A percentile compares a stretch with the other conserved stretches of the same genome.
Conservation (phyloP, 2,113 vertebrate genomes). For the Myxocyprinus asiaticus region DNA sequence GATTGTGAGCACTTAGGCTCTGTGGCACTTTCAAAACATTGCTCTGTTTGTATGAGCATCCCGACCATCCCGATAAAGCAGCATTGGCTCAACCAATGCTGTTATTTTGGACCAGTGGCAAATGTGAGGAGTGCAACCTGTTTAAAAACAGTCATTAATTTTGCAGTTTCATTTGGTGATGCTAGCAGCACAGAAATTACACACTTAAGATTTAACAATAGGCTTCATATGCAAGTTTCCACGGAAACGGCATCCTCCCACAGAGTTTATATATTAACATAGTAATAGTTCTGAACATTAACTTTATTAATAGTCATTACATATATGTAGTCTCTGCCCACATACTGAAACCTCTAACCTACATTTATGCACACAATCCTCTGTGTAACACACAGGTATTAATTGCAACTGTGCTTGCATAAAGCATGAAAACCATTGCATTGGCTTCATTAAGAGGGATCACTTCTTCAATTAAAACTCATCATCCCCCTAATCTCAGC, state of each 20-base stretch:
- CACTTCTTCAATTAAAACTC: neutral
- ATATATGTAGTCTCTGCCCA: neutral
- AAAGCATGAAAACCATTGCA: neutral
- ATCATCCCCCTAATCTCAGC: neutral
- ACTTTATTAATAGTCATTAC: constrained; percentile 15
- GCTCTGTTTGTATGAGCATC: too few relatives aligned
- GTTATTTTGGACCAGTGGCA: too few relatives aligned
- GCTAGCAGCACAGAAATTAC: too few relatives aligned
- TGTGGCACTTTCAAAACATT: too few relatives aligned
- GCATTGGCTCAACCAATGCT: too few relatives aligned
- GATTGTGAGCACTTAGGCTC: too few relatives aligned
- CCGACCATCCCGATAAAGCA: too few relatives aligned
- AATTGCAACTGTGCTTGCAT: too few relatives aligned
- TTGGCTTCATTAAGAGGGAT: neutral
- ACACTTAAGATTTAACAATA: too few relatives aligned
- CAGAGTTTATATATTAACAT: constrained; percentile 7
- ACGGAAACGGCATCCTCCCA: neutral
- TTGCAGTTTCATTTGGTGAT: too few relatives aligned
- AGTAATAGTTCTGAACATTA: neutral
- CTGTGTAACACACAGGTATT: neutral
- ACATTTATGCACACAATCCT: neutral
- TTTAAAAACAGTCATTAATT: too few relatives aligned
- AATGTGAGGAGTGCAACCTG: too few relatives aligned
- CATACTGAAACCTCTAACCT: neutral
- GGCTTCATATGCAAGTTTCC: neutral